Base-by-base conservation (phyloP, 2,797 vertebrate species). In the Sebastes variabilis region DNA sequence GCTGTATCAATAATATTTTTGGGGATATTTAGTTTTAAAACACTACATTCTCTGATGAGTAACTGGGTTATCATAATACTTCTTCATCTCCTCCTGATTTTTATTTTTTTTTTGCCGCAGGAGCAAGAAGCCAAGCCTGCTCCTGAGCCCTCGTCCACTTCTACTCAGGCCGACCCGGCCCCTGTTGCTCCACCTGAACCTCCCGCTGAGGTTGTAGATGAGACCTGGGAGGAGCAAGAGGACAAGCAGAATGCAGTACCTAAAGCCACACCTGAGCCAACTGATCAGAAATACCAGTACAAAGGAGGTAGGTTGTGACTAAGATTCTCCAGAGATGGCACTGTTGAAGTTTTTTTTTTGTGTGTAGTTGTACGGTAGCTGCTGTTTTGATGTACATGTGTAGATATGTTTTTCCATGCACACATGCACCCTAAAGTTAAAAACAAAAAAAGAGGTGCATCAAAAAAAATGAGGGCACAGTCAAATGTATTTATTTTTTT, bases 221-320 rank as follows among this genome's bases (percentile, higher is more conserved):
- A 99, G 93, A 98, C 97, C 0, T 99, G 97, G 98, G 98, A 99
- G 77, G 97, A 99, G 66, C 99, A 98, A 80, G 98, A 99, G 81
- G 98, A 99, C 90, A 99, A 99, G 90, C 94, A 97, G 74, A 96
- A 96, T 68, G 93, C 96, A 0, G 97, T 97, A 87, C 96, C 96
- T 4, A 95, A 93, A n/a, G 49, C 79, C 25, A 89, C 92, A 75
- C 27, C 89, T 64, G 90, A 93, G 70, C 69, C 91, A 54, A 85
- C 85, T 18, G 97, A 97, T 60, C 96, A 96, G 93, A 99, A 99
- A 87, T 98, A 99, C 52, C 95, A 98, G 80, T 99, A 98, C 90
- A 99, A 99, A 94, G 97, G 96, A 95, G 98, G 99, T 99, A 66
- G 5, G 82, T 65, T 70, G 10, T 29, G 25, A 60, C 29, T 10